Evolutionary conservation across 1,140 invertebrate genomes (phyloP), one percentile per base, ranked within the genome.

Genomic region (Brachionus plicatilis): DNA sequence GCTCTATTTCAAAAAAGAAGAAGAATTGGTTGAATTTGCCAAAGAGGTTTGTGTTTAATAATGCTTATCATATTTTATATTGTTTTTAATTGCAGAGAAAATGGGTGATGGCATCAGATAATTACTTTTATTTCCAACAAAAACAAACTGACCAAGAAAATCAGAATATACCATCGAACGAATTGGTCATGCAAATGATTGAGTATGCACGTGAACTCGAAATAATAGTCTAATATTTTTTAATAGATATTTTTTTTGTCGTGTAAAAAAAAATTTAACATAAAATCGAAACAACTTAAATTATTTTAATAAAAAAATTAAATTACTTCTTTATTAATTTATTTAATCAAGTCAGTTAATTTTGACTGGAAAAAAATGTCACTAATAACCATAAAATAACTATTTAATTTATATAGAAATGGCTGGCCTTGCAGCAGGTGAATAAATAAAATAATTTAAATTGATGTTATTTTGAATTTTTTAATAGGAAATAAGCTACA

Each of bases 191-290:
- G 86, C 95, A 97, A 89, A 94, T 95, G 20, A 95, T 99, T 88
- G 95, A 95, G 89, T 99, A 99, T 91, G 97, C 97, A 14, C 93
- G 94, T 88, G 96, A 99, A 91, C 91, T 99, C 75, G 97, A 99
- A 92, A 98, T 97, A 95, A 99, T 99, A 92, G 96, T 99, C 79
- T 99, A 94, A 84, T 1, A 17, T 43, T 65, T 65, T 82, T 60
- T 60, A 50, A n/a, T 17, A 20, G 9, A 20, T 43, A 37, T 17
- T 43, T 43, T 72, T n/a, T 72, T 72, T 43, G 33, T 72, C 33
- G 14, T 68, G 20, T 68, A 29, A 14, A 68, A 29, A 9, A 17
- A 7, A 72, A 72, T 68, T 68, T 33, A 14, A 20, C 11, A 41
- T 43, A 1, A 41, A 41, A 72, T 72, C 37, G 17, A 72, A 41